phyloP scores from a whole-genome alignment of 1,140 invertebrate genomes.

The Monomorium pharaonis region DNA sequence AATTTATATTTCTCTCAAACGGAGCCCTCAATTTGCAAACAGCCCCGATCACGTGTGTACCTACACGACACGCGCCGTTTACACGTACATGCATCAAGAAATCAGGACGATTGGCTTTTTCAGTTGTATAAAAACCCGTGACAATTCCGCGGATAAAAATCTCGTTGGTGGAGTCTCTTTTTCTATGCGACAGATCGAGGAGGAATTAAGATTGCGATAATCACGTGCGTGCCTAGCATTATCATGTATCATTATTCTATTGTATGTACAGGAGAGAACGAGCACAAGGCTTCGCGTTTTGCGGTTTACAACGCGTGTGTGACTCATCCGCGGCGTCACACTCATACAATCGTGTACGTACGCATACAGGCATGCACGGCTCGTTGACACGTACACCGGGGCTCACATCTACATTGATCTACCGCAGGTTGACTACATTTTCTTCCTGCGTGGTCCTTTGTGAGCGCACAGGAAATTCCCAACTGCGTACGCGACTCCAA shows the following conservation, averaged over 20 bases:
- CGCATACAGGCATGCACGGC: neutral
- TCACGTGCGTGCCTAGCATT: constrained; percentile 59
- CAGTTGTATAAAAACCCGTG: neutral
- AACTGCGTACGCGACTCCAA: neutral
- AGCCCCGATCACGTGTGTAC: neutral
- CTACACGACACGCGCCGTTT: neutral
- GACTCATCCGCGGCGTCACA: constrained; percentile 17
- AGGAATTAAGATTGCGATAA: constrained; percentile 65
- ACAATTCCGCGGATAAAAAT: constrained; percentile 29
- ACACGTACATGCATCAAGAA: neutral
- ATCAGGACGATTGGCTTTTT: constrained; percentile 41
- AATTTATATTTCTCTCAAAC: constrained; percentile 35
- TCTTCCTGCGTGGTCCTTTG: constrained; percentile 37
- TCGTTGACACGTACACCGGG: neutral
- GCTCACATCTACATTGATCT: neutral
- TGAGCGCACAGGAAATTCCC: constrained; percentile 29
- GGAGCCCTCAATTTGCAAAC: constrained; percentile 39
- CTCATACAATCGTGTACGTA: neutral
- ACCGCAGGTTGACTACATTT: constrained; percentile 1
- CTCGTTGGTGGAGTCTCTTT: constrained; percentile 1
- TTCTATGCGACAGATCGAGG: constrained; percentile 44
- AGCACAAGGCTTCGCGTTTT: constrained; percentile 68
- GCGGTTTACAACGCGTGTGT: constrained; percentile 48
- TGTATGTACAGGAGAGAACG: constrained; percentile 65
- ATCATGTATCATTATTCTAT: constrained; percentile 68